Evolutionary conservation across 2,797 vertebrate species (phyloP), one percentile per base, ranked within the genome.

Genomic region (Clarias fuscus): DNA sequence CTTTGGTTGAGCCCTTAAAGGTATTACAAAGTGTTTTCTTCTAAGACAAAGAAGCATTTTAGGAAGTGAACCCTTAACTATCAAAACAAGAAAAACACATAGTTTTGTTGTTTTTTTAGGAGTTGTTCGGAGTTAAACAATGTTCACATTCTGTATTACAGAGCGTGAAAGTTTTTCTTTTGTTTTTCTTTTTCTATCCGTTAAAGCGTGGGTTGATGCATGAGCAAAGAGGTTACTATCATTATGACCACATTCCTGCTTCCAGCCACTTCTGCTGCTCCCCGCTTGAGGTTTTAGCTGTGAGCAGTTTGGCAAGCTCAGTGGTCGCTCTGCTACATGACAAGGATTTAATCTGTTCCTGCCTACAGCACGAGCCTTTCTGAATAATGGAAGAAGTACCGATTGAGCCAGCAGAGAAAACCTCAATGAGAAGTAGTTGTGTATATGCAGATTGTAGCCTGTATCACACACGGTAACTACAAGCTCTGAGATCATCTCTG

Each of bases 301-400:
- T 73, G 84, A 85, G 53, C 30, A 75, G 92, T 92, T 92, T 91
- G 84, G 85, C 72, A 92, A 89, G 62, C 68, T 89, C 85, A 88
- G 87, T 90, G 90, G 92, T 90, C 92, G 92, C 92, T 93, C 91
- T 87, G 93, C 91, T 93, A 91, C 91, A 93, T 92, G 93, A 92
- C 92, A 89, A 90, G 92, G 94, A 93, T 94, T 94, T 95, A 95
- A 95, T 96, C 93, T 93, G 89, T 91, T 86, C 91, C 93, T 93
- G 91, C 93, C 92, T 93, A 92, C 91, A 95, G 94, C 92, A 89
- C 90, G 88, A 93, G 91, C 92, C 91, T 93, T 87, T 91, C 90
- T 95, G 93, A 95, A 95, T 95, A 93, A 95, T 94, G 93, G 91
- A 94, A 92, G 90, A 93, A 90, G 88, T 88, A 0, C 65, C 72